Base-by-base conservation (phyloP, 2,797 vertebrate species). In the Aphelocoma californica region DNA sequence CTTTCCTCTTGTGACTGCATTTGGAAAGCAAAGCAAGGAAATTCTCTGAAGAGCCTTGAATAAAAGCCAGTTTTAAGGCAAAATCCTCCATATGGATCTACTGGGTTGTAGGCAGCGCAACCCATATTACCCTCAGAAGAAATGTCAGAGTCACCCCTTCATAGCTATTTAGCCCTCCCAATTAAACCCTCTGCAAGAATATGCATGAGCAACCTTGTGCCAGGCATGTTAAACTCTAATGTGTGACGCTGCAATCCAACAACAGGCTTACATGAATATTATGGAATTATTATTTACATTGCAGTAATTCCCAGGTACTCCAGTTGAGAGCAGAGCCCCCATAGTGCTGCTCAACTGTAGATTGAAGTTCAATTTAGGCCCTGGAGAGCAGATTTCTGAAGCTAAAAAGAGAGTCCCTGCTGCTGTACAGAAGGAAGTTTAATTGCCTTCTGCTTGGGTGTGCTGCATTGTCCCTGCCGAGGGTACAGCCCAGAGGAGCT, bases 251-350 rank as follows among this genome's bases (percentile, higher is more conserved):
- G 84, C 71, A 91, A 61, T 36, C 50, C 85, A 87, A 72, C 69
- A 78, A 51, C 84, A 90, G 8, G 9, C 50, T 92, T 57, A 67
- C 61, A 62, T 66, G 75, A 81, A 72, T 83, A 82, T 67, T 81
- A 58, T 48, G 45, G 86, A 95, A 95, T 92, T 82, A 86, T 45
- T 94, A 54, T 96, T 96, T 95, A 78, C 69, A 13, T 56, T 69
- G 69, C 89, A 75, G 50, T 91, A 90, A 94, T 92, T 92, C 75
- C 72, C 79, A 92, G 72, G 78, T 71, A 83, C 61, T 94, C 65
- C 79, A 81, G 31, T 79, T 0, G 2, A 89, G 85, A 86, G 69
- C 75, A 77, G 92, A 82, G 51, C 61, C 31, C 75, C 79, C 57
- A 10, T 20, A 51, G 91, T 42, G 91, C 84, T 85, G 53, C 47